Conservation (phyloP, 2,888 invertebrate genomes). For the Vanessa cardui region DNA sequence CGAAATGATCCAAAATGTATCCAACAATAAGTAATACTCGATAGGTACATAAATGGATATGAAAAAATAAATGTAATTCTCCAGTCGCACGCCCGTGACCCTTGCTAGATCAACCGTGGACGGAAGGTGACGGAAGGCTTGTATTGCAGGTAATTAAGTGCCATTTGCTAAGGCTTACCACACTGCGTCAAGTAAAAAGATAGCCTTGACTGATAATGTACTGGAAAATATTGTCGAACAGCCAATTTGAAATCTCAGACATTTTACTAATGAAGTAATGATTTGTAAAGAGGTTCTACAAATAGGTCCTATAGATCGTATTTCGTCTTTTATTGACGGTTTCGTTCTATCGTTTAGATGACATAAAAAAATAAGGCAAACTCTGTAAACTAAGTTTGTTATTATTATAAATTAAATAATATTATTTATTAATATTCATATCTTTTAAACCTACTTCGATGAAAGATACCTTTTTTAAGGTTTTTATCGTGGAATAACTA, state of each 20-base stretch:
- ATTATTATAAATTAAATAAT: too few relatives aligned
- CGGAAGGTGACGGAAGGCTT: constrained; percentile 59
- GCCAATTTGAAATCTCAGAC: background rate
- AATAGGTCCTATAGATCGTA: too few relatives aligned
- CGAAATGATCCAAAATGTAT: background rate
- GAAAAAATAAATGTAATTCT: background rate
- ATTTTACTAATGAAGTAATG: too few relatives aligned
- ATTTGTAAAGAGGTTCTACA: too few relatives aligned
- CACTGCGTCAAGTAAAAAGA: constrained; percentile 37
- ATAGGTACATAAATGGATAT: background rate
- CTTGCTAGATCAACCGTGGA: constrained; percentile 53
- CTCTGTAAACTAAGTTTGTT: too few relatives aligned
- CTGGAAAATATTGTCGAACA: background rate
- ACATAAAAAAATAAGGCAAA: too few relatives aligned
- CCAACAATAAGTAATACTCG: background rate
- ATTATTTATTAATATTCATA: too few relatives aligned
- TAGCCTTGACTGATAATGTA: constrained; percentile 1
- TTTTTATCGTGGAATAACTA: too few relatives aligned
- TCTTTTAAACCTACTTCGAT: too few relatives aligned
- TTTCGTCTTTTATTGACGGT: too few relatives aligned
- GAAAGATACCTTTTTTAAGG: too few relatives aligned
- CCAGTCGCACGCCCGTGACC: constrained; percentile 35
- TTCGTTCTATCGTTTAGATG: too few relatives aligned
- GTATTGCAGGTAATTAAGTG: constrained; percentile 55
- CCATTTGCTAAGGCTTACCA: constrained; percentile 57